Conservation (phyloP, 2,888 invertebrate species). For the Agonum fuliginosum region DNA sequence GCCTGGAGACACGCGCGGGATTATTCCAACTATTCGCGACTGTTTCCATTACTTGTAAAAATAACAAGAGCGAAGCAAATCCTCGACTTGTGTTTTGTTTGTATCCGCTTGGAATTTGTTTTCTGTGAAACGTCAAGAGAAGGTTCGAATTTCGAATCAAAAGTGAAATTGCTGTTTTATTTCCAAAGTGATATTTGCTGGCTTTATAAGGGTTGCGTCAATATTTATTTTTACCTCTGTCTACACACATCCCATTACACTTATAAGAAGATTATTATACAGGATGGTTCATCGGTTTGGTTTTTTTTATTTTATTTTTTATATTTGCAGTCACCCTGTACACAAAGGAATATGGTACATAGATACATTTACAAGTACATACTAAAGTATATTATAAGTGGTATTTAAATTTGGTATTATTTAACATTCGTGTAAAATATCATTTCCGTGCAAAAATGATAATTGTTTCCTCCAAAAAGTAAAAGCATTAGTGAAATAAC, state of each 20-base stretch:
- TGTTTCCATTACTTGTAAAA: conserved; percentile 2
- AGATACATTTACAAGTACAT: too few species aligned
- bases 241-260: background rate
- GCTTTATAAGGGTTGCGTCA: background rate
- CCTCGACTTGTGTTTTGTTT: conserved; percentile 19
- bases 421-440: too few species aligned
- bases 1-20: background rate
- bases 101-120: conserved; percentile 5
- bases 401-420: too few species aligned
- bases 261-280: too few species aligned
- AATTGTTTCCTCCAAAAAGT: too few species aligned
- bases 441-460: too few species aligned
- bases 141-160: background rate
- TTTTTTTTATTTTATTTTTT: too few species aligned
- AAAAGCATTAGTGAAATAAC: too few species aligned
- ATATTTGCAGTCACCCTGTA: too few species aligned
- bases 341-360: too few species aligned
- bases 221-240: background rate
- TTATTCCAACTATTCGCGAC: background rate
- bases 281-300: too few species aligned
- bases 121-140: background rate
- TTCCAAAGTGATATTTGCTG: background rate
- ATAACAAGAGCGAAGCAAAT: background rate
- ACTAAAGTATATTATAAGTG: too few species aligned
- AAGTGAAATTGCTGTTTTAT: background rate